These are phyloP conservation scores for Campoplex capitator DNA, from an alignment of 2,888 invertebrate genomes.

Conservation along the genomic window DNA sequence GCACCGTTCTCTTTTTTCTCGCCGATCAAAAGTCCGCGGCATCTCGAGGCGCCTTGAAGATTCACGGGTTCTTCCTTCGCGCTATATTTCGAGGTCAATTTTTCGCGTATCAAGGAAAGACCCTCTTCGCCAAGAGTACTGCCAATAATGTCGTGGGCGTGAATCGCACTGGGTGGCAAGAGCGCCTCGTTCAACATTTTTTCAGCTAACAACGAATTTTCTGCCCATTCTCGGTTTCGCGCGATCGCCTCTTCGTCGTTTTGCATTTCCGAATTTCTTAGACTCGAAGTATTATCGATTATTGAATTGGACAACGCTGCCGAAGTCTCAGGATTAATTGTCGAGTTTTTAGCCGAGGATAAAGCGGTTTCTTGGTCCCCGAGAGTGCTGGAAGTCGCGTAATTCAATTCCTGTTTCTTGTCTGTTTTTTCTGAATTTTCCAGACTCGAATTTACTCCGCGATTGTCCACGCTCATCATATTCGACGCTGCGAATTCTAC, in stretches of 20 bases:
- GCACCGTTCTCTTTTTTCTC: slow-evolving; percentile 40
- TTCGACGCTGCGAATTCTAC: slow-evolving; percentile 50
- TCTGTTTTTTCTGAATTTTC: slow-evolving; percentile 2
- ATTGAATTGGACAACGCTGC: background rate
- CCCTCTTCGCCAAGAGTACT: slow-evolving; percentile 79
- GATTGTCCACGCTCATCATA: slow-evolving; percentile 6
- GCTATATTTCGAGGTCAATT: slow-evolving; percentile 79
- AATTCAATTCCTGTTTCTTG: slow-evolving; percentile 2
- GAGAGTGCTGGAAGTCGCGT: slow-evolving; percentile 18
- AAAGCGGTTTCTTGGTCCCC: slow-evolving; percentile 17
- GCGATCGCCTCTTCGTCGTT: slow-evolving; percentile 14
- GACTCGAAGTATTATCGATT: slow-evolving; percentile 6
- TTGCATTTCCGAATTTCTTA: background rate
- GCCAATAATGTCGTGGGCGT: slow-evolving; percentile 78
- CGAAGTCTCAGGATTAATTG: slow-evolving; percentile 17
- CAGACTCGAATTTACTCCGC: background rate
- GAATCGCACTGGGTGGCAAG: slow-evolving; percentile 77
- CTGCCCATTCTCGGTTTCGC: slow-evolving; percentile 26
- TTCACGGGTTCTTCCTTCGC: slow-evolving; percentile 69
- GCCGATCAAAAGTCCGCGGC: slow-evolving; percentile 45
- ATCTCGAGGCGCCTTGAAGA: slow-evolving; percentile 43
- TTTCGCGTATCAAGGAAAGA: slow-evolving; percentile 78
- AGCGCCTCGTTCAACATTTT: slow-evolving; percentile 78
- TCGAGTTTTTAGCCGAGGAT: slow-evolving; percentile 23
- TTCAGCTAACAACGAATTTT: slow-evolving; percentile 74